Base-by-base conservation (phyloP, 2,888 invertebrate genomes). In the Drosophila subsilvestris region DNA sequence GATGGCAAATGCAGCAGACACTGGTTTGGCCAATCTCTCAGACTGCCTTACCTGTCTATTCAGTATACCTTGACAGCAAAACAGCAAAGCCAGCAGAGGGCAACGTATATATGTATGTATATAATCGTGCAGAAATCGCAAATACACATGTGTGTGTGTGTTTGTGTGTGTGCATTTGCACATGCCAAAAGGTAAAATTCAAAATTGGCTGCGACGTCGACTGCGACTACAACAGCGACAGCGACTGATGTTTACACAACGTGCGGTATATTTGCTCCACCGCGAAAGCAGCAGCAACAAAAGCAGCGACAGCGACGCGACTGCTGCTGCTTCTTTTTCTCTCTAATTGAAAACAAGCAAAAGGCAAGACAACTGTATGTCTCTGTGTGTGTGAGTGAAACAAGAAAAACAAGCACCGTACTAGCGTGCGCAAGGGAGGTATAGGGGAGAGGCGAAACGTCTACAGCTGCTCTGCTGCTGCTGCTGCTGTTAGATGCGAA, bases 301-400 rank as follows among this genome's bases (percentile, higher is more conserved):
- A 22, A 71, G 72, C 63, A 51, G 69, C 63, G 63, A 68, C 67
- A 59, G 63, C 63, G 67, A 65, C 49, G 66, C 63, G 65, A 48
- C 69, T 71, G 60, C 57, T 62, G 78, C 68, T 80, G 70, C 61
- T 76, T 65, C 74, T 48, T 82, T 80, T 79, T 74, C 67, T 78
- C 79, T 85, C 88, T 85, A 85, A 85, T 85, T 85, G 88, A 85
- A 84, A 85, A 85, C 88, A 85, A 85, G 83, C 88, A 83, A 78
- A 79, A 65, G 53, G 61, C 69, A 59, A 70, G 68, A 37, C 37
- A 14, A 37, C 14, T 37, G 37, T 37, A n/a, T 37, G n/a, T 7
- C 37, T n/a, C 37, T 37, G 66, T 50, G 55, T 70, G 67, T 61
- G 22, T 57, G 57, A 48, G 32, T 10, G 25, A 67, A 74, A 62